Conservation (phyloP, 2,888 invertebrate species). For the Encarsia formosa region DNA sequence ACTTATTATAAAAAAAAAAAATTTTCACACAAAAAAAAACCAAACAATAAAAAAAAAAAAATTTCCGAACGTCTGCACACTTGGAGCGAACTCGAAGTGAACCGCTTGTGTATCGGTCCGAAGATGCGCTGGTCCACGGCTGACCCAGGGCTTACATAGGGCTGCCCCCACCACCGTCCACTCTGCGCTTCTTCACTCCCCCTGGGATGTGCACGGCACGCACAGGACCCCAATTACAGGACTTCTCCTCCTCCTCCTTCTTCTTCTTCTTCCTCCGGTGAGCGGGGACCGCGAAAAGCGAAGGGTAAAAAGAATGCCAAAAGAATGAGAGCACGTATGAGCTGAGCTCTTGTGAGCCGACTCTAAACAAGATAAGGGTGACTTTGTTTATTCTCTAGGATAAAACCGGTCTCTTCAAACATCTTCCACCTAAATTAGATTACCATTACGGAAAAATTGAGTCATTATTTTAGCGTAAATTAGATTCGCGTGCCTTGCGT, state of each 20-base stretch:
- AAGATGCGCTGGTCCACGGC: slow-evolving; percentile 49
- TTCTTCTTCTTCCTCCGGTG: neutral
- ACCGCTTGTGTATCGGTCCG: slow-evolving; percentile 27
- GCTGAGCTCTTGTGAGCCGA: too few relatives aligned
- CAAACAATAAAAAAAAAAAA: neutral
- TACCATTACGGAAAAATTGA: too few relatives aligned
- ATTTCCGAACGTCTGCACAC: neutral
- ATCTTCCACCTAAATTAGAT: too few relatives aligned
- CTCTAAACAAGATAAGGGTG: too few relatives aligned
- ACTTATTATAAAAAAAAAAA: neutral
- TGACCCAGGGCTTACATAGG: slow-evolving; percentile 51
- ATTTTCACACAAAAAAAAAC: neutral
- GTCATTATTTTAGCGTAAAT: too few relatives aligned
- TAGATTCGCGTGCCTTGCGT: too few relatives aligned
- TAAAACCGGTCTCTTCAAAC: too few relatives aligned
- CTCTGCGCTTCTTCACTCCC: slow-evolving; percentile 29
- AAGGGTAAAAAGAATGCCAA: too few relatives aligned
- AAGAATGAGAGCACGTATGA: too few relatives aligned
- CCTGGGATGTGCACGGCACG: neutral
- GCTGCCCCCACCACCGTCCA: slow-evolving; percentile 46
- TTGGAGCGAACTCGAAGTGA: slow-evolving; percentile 6
- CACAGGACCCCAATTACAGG: slow-evolving; percentile 20
- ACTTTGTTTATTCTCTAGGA: too few relatives aligned
- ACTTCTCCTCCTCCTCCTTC: neutral
- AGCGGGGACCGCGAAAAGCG: too few relatives aligned